These are phyloP conservation scores for Therioaphis trifolii DNA, from an alignment of 2,888 invertebrate genomes.

Conservation along the genomic window DNA sequence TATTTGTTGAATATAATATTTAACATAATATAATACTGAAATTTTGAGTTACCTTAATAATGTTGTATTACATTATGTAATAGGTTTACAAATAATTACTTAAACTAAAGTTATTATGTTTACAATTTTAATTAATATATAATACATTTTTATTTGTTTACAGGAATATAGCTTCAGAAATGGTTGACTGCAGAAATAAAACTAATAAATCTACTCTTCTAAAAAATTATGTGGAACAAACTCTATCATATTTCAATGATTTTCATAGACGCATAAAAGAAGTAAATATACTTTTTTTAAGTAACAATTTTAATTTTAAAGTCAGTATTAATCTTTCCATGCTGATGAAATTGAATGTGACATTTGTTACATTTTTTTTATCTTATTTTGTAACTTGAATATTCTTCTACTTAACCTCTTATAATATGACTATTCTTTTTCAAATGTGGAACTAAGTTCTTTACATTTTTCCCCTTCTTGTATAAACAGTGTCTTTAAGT, in stretches of 20 bases:
- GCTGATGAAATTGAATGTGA: neutral
- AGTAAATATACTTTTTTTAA: neutral
- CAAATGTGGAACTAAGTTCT: too few relatives aligned
- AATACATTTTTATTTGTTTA: neutral
- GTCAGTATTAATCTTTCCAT: too few relatives aligned
- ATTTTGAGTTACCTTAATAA: too few relatives aligned
- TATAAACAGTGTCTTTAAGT: too few relatives aligned
- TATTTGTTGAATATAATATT: too few relatives aligned
- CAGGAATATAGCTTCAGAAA: conserved; percentile 52
- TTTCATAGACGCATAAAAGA: conserved; percentile 11
- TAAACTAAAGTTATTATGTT: too few relatives aligned
- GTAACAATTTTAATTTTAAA: conserved; percentile 3
- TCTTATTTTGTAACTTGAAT: neutral
- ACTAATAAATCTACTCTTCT: conserved; percentile 52
- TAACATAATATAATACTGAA: too few relatives aligned
- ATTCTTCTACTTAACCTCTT: too few relatives aligned
- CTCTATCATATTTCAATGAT: conserved; percentile 25
- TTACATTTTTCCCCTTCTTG: too few relatives aligned
- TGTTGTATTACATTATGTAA: too few relatives aligned
- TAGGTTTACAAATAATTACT: too few relatives aligned
- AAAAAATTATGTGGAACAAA: conserved; percentile 37
- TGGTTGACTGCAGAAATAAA: conserved; percentile 59
- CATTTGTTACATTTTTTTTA: neutral
- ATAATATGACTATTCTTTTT: too few relatives aligned
- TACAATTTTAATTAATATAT: neutral